These are phyloP conservation scores for Itoplectis maculator DNA, from an alignment of 2,888 invertebrate species.

Conservation along the genomic window DNA sequence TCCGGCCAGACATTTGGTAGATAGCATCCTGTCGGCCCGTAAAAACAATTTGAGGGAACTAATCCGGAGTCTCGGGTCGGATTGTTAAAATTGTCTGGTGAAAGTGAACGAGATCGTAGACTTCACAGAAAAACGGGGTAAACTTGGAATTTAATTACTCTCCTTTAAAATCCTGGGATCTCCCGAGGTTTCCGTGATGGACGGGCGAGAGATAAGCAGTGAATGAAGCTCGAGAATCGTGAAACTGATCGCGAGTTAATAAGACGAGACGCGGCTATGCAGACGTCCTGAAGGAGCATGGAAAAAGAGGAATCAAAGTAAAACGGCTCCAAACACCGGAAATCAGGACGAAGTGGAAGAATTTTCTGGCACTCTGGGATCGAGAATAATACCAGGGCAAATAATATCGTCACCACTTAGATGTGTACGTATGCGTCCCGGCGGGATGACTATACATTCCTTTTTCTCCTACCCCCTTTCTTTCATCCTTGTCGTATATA, in stretches of 20 bases:
- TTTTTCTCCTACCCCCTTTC: constrained; percentile 34
- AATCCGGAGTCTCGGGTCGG: background rate
- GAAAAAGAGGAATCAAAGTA: constrained; percentile 6
- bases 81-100: constrained; percentile 16
- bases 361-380: constrained; percentile 35
- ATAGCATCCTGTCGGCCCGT: background rate
- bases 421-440: constrained; percentile 72
- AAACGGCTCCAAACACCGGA: constrained; percentile 24
- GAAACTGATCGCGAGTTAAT: constrained; percentile 48
- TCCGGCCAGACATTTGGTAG: background rate
- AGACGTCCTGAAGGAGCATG: background rate
- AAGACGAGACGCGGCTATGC: background rate
- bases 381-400: constrained; percentile 64
- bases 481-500: constrained; percentile 49
- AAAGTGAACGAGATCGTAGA: constrained; percentile 21
- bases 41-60: constrained; percentile 15
- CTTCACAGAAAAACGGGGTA: background rate
- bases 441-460: constrained; percentile 53
- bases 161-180: constrained; percentile 17
- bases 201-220: constrained; percentile 45
- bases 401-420: constrained; percentile 74
- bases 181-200: constrained; percentile 24
- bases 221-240: constrained; percentile 10
- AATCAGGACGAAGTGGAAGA: constrained; percentile 52
- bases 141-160: constrained; percentile 53